Evolutionary conservation across 2,888 invertebrate genomes (phyloP).

Genomic region (Dorcus hopei): DNA sequence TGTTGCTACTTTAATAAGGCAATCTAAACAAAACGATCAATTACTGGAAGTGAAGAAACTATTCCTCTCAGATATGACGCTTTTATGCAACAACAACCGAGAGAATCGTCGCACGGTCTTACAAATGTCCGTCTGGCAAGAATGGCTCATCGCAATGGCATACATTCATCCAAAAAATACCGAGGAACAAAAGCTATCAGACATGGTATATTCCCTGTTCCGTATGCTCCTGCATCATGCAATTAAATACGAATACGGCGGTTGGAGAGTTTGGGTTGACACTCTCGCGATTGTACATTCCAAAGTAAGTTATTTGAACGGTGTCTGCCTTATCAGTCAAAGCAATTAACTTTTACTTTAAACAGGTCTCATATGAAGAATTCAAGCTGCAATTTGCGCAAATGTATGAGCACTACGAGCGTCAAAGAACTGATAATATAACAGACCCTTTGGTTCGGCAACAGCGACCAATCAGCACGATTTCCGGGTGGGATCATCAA

Average conservation of each 20-base stretch:
- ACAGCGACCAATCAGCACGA: slow-evolving; percentile 92
- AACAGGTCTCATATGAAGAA: slow-evolving; percentile 93
- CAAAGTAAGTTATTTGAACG: slow-evolving; percentile 62
- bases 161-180: slow-evolving; percentile 95
- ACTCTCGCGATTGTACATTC: slow-evolving; percentile 99
- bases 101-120: slow-evolving; percentile 96
- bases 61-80: slow-evolving; percentile 97
- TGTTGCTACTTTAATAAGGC: slow-evolving; percentile 92
- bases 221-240: slow-evolving; percentile 98
- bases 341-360: background rate
- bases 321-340: background rate
- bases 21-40: slow-evolving; percentile 92
- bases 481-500: slow-evolving; percentile 89
- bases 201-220: slow-evolving; percentile 97
- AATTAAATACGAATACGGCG: slow-evolving; percentile 98
- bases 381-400: slow-evolving; percentile 96
- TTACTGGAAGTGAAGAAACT: slow-evolving; percentile 90
- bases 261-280: slow-evolving; percentile 99
- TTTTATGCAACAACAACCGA: slow-evolving; percentile 93
- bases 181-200: slow-evolving; percentile 94
- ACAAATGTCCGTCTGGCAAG: slow-evolving; percentile 99
- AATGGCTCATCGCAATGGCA: slow-evolving; percentile 98
- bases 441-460: slow-evolving; percentile 91
- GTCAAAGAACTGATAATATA: slow-evolving; percentile 90
- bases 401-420: slow-evolving; percentile 95